Evolutionary conservation across 2,113 vertebrate genomes (phyloP).

Genomic region (Stomatorhinus ivindoensis): DNA sequence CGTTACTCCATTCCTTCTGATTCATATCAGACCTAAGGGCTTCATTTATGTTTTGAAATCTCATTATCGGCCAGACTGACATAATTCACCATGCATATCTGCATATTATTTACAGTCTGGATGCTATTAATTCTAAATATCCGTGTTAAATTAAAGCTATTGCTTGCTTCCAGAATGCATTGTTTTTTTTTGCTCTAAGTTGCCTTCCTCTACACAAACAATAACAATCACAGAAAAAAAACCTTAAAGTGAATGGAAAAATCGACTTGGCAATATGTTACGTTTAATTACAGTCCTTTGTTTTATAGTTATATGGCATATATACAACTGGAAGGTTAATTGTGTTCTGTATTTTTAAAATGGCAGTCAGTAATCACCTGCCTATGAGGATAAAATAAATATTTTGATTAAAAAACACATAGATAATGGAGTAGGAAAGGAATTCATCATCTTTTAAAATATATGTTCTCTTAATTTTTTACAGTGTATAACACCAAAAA

Average conservation of each 20-base stretch:
- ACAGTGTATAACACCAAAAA: not conserved
- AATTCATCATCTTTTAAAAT: slow-evolving; percentile 52
- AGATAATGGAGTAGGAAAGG: slow-evolving; percentile 52
- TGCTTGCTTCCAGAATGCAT: slow-evolving; percentile 1
- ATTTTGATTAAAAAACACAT: not conserved
- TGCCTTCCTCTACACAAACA: not conserved
- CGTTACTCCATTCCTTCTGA: slow-evolving; percentile 14
- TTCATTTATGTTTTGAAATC: slow-evolving; percentile 26
- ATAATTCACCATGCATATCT: slow-evolving; percentile 31
- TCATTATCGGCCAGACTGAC: slow-evolving; percentile 25
- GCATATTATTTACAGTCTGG: slow-evolving; percentile 28
- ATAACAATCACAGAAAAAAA: slow-evolving; percentile 2
- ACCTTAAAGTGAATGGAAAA: slow-evolving; percentile 24
- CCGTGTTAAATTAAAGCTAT: not conserved
- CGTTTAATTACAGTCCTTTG: not conserved
- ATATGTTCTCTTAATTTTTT: slow-evolving; percentile 40
- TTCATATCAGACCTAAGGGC: slow-evolving; percentile 27
- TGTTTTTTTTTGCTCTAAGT: not conserved
- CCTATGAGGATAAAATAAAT: slow-evolving; percentile 54
- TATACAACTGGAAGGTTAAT: slow-evolving; percentile 64
- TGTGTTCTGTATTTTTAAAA: slow-evolving; percentile 49
- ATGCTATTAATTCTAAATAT: slow-evolving; percentile 20
- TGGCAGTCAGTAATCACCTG: slow-evolving; percentile 38
- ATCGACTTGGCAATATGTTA: not conserved
- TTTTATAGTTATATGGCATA: slow-evolving; percentile 37